Base-by-base conservation (phyloP, 2,888 invertebrate genomes). In the Drosophila barbarae region DNA sequence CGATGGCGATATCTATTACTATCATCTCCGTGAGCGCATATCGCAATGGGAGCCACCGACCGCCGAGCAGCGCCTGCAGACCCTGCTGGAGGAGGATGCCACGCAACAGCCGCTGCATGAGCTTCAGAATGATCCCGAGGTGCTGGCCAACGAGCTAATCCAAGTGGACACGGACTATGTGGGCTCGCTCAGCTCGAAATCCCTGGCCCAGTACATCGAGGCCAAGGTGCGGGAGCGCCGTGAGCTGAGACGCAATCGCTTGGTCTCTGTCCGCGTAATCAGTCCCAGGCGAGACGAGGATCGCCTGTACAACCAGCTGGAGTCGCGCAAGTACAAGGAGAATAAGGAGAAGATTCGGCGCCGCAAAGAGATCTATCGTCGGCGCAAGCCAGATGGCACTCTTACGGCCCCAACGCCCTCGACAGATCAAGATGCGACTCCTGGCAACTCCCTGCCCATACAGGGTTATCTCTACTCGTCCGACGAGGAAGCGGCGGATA, bases 1-100 rank as follows among this genome's bases (percentile, higher is more conserved):
- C 3, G 93, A 94, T 55, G 98, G 98, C 0, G 92, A 96, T 72
- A 92, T 94, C 0, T 98, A 98, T 89, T 99, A 97, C 90, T 99
- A 98, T 90, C 97, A 98, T 88, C 91, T 94, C 2, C 94, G 93
- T 88, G 91, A 93, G 50, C 90, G 95, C 8, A 91, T 93, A 75
- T 92, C 95, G 23, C 95, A 95, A 86, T 96, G 96, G 96, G 90
- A 93, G 73, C 95, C 95, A 32, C 94, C 94, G 8, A 87, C 86
- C 13, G 77, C 84, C 0, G 81, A 87, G 28, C 91, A 88, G 42
- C 76, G 89, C 0, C 72, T 86, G 1, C 78, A 87, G 26, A 90
- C 82, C 10, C 72, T 87, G 13, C 46, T 80, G 3, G 53, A 39
- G 13, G 55, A 72, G 12, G 59, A 76, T 26, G 39, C 21, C 1